These are phyloP conservation scores for Panulirus ornatus DNA, from an alignment of 1,140 invertebrate genomes.

Conservation along the genomic window DNA sequence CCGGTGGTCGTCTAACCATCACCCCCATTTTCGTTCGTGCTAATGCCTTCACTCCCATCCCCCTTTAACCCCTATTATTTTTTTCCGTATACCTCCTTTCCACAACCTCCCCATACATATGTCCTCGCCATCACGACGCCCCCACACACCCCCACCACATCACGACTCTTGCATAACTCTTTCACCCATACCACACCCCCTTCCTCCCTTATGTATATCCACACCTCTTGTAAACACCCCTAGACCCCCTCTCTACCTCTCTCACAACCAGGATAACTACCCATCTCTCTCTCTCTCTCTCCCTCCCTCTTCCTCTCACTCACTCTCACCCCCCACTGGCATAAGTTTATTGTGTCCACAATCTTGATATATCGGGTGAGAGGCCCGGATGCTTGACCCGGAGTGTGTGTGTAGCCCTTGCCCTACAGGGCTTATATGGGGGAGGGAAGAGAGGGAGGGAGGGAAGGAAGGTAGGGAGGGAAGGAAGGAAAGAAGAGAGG, in stretches of 20 bases:
- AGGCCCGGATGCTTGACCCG: not conserved
- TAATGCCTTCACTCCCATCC: not conserved
- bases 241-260: not conserved
- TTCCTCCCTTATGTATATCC: not conserved
- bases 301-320: not conserved
- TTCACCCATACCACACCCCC: not conserved
- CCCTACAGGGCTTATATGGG: not conserved
- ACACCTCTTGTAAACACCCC: not conserved
- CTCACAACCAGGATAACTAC: not conserved
- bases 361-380: not conserved
- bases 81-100: not conserved
- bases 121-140: too few species aligned
- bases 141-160: not conserved
- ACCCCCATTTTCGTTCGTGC: too few species aligned
- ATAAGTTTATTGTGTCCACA: conserved; percentile 10
- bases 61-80: not conserved
- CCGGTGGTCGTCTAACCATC: too few species aligned
- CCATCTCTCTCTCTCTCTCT: not conserved
- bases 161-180: not conserved
- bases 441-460: not conserved
- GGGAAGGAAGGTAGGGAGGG: not conserved
- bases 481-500: not conserved
- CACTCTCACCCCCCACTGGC: not conserved
- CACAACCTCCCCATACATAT: not conserved
- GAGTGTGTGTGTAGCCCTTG: conserved; percentile 9